These are phyloP conservation scores for Microplitis manilae DNA, from an alignment of 2,888 invertebrate species.

Conservation along the genomic window DNA sequence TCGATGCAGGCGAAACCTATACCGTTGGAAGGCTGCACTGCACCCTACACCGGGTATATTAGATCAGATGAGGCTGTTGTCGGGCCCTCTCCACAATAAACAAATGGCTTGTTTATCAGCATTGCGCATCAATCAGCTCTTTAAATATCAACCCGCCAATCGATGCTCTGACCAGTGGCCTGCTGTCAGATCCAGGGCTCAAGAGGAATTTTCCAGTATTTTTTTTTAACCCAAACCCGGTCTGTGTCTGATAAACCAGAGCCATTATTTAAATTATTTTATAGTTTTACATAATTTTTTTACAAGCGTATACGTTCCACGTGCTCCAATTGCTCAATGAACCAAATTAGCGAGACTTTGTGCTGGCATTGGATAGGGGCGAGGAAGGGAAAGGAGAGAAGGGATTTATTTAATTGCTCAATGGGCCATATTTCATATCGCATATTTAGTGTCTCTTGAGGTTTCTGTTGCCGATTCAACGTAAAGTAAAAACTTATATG, in stretches of 20 bases:
- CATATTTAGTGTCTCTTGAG: slow-evolving; percentile 17
- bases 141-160: slow-evolving; percentile 24
- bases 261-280: no score
- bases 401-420: slow-evolving; percentile 41
- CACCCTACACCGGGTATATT: neutral
- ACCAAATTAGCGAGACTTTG: neutral
- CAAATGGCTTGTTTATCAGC: slow-evolving; percentile 32
- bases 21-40: neutral
- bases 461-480: neutral
- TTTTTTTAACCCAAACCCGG: no score
- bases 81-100: slow-evolving; percentile 32
- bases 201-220: no score
- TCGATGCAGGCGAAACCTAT: neutral
- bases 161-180: neutral
- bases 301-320: slow-evolving; percentile 12
- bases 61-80: slow-evolving; percentile 26
- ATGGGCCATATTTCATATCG: slow-evolving; percentile 42
- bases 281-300: slow-evolving; percentile 10
- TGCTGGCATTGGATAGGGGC: no score
- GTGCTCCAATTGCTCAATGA: neutral
- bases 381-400: neutral
- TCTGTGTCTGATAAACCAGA: no score
- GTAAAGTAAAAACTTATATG: neutral
- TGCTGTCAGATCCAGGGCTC: no score
- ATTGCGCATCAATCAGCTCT: slow-evolving; percentile 21